A percentile compares a stretch with the other conserved stretches of the same genome.
Conservation (phyloP, 2,113 vertebrate genomes). For the Falco punctatus region DNA sequence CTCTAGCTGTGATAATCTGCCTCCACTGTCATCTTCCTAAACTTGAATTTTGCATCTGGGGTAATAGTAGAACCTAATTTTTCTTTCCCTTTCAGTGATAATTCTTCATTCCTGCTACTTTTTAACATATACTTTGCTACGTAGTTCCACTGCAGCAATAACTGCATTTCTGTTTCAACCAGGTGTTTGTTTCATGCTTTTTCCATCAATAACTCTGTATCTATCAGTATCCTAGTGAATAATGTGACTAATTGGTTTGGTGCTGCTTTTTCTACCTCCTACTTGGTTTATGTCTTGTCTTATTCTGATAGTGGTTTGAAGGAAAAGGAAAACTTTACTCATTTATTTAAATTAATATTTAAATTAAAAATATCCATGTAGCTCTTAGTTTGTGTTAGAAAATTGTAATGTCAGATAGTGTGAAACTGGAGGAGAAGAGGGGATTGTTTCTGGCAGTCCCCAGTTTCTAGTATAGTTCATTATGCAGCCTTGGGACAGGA, state of each 20-base stretch:
- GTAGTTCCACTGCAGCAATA: neutral
- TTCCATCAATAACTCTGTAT: neutral
- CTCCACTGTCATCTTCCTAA: neutral
- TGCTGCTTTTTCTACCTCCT: neutral
- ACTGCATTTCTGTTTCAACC: neutral
- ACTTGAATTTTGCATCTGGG: neutral
- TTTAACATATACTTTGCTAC: neutral
- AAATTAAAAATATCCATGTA: neutral
- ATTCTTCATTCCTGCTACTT: neutral
- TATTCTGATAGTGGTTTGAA: neutral
- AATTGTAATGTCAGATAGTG: neutral
- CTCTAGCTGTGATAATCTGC: neutral
- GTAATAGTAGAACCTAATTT: neutral
- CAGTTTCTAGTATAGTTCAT: neutral
- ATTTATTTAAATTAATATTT: neutral
- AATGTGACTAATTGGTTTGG: neutral
- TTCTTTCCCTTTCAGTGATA: neutral
- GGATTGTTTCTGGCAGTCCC: neutral
- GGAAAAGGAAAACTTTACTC: neutral
- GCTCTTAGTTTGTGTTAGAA: neutral
- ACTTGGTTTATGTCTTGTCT: neutral
- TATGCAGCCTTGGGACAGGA: neutral
- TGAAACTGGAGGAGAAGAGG: neutral
- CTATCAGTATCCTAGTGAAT: neutral
- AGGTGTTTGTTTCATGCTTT: neutral